Evolutionary conservation across 2,113 vertebrate genomes (phyloP).

Genomic region (Cyanistes caeruleus): DNA sequence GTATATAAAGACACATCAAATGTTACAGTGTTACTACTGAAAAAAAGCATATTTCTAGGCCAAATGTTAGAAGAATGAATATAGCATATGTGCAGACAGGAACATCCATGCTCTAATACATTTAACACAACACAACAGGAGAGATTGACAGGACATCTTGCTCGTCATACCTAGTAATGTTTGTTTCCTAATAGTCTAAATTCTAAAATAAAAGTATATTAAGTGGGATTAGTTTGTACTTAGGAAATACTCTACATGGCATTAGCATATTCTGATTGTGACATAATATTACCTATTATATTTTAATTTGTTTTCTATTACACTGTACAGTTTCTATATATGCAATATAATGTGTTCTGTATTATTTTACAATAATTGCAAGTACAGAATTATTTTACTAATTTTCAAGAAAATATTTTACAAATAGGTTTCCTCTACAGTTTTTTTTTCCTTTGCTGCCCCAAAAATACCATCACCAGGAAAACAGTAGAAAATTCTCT

Average conservation of each 20-base stretch:
- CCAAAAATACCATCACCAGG: not conserved
- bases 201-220: not conserved
- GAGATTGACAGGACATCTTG: not conserved
- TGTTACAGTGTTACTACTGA: not conserved
- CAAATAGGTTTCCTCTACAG: not conserved
- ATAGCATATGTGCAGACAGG: not conserved
- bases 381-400: not conserved
- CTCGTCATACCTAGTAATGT: not conserved
- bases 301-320: not conserved
- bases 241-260: not conserved
- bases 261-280: not conserved
- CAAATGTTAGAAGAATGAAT: not conserved
- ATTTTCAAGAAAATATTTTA: not conserved
- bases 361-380: not conserved
- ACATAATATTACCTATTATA: not conserved
- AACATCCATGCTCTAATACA: not conserved
- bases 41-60: not conserved
- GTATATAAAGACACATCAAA: not conserved
- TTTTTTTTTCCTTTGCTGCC: fast-evolving
- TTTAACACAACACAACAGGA: not conserved
- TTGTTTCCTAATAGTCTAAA: not conserved
- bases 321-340: not conserved
- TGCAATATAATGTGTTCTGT: not conserved
- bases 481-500: not conserved
- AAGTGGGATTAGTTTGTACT: not conserved